Evolutionary conservation across 53 echinoderm and acorn worm genomes (phyloP).

Genomic region (Actinopyga echinites): DNA sequence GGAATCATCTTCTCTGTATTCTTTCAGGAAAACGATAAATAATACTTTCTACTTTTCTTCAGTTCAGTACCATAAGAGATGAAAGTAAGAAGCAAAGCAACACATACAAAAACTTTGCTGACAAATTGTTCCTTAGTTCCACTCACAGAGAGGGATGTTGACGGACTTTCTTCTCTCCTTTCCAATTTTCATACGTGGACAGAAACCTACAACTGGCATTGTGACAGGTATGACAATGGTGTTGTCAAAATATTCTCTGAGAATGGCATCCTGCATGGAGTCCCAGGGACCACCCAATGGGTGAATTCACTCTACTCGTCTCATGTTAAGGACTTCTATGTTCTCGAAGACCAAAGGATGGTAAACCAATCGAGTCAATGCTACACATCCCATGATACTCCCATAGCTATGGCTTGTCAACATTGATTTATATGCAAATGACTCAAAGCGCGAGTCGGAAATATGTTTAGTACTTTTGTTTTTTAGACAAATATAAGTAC

Average conservation of each 20-base stretch:
- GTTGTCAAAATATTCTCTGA: conserved; percentile 1
- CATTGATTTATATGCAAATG: conserved; percentile 14
- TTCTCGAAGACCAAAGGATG: conserved; percentile 15
- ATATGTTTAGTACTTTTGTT: not conserved
- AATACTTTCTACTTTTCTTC: no score
- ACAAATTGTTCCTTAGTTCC: no score
- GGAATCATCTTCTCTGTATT: no score
- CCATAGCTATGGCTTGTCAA: conserved; percentile 4
- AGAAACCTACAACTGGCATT: no score
- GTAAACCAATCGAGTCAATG: not conserved
- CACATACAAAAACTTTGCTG: no score
- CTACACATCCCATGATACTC: conserved; percentile 9
- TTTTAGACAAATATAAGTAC: not conserved
- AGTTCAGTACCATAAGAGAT: no score
- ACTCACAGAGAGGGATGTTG: no score
- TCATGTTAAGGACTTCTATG: conserved; percentile 27
- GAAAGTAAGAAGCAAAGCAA: no score
- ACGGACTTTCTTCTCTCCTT: no score
- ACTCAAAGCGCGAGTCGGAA: not conserved
- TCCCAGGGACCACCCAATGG: conserved; percentile 25
- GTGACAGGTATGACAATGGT: conserved; percentile 12
- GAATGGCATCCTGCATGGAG: conserved; percentile 8
- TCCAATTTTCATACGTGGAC: no score
- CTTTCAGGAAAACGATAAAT: no score
- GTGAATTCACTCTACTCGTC: not conserved